A percentile compares a stretch with the other conserved stretches of the same genome.
Conservation (phyloP, 2,888 invertebrate genomes). For the Melinaea menophilus region DNA sequence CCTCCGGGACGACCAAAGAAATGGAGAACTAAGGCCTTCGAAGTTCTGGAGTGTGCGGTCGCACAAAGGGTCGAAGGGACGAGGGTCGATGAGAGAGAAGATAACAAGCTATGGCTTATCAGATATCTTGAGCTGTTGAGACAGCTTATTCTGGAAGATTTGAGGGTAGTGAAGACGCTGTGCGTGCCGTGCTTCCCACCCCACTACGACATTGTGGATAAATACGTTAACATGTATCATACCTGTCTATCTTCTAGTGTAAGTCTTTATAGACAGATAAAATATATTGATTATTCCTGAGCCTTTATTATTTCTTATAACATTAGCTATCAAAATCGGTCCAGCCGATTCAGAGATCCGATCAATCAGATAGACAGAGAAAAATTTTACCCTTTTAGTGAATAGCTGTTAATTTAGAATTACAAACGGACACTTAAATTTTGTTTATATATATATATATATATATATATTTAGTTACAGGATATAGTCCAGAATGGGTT, state of each 20-base stretch:
- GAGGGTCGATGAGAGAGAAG: slow-evolving; percentile 92
- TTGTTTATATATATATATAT: too few species aligned
- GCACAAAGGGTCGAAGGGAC: slow-evolving; percentile 95
- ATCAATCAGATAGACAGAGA: too few species aligned
- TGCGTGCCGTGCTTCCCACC: slow-evolving; percentile 97
- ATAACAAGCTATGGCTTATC: slow-evolving; percentile 97
- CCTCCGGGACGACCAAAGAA: slow-evolving; percentile 96
- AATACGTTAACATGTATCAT: slow-evolving; percentile 97
- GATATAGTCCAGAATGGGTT: slow-evolving; percentile 92
- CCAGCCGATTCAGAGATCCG: too few species aligned
- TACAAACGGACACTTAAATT: too few species aligned
- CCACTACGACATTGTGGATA: slow-evolving; percentile 93
- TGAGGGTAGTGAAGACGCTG: slow-evolving; percentile 92
- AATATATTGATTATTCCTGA: too few species aligned
- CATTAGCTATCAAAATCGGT: too few species aligned
- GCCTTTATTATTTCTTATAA: too few species aligned
- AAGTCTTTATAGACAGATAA: slow-evolving; percentile 57
- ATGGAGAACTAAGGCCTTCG: slow-evolving; percentile 92
- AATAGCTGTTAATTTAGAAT: too few species aligned
- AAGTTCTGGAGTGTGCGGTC: slow-evolving; percentile 87
- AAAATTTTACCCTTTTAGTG: too few species aligned
- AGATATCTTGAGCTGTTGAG: slow-evolving; percentile 93
- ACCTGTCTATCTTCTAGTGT: slow-evolving; percentile 88
- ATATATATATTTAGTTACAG: slow-evolving; percentile 81
- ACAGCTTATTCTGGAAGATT: slow-evolving; percentile 92